phyloP scores from a whole-genome alignment of 1,140 invertebrate species.

The Ylistrum balloti region DNA sequence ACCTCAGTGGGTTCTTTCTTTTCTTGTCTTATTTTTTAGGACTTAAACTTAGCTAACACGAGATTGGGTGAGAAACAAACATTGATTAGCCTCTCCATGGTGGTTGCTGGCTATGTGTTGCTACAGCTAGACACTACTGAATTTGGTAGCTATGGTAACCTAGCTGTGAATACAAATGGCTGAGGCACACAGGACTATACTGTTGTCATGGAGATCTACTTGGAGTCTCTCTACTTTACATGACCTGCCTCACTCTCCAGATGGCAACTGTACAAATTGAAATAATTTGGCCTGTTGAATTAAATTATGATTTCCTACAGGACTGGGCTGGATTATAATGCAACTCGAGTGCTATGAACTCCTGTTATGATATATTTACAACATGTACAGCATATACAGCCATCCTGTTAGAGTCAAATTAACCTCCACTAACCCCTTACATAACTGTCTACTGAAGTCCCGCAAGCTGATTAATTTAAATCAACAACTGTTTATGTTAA shows the following conservation, averaged over 20 bases:
- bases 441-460: background rate
- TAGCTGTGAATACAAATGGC: constrained; percentile 38
- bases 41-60: too few relatives aligned
- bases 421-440: background rate
- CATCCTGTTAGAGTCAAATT: background rate
- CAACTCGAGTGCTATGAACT: background rate
- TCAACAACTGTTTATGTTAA: constrained; percentile 17
- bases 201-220: constrained; percentile 38
- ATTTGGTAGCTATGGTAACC: constrained; percentile 31
- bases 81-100: constrained; percentile 8
- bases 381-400: background rate
- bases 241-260: constrained; percentile 5
- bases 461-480: background rate
- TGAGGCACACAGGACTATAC: background rate
- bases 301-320: constrained; percentile 19
- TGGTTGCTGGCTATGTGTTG: background rate
- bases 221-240: background rate
- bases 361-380: background rate
- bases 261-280: constrained; percentile 18
- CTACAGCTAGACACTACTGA: constrained; percentile 26
- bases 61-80: background rate
- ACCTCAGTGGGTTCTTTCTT: background rate
- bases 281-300: constrained; percentile 28
- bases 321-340: background rate
- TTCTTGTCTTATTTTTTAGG: too few relatives aligned